Conservation (phyloP, 1,140 invertebrate genomes). For the Caenorhabditis elegans region DNA sequence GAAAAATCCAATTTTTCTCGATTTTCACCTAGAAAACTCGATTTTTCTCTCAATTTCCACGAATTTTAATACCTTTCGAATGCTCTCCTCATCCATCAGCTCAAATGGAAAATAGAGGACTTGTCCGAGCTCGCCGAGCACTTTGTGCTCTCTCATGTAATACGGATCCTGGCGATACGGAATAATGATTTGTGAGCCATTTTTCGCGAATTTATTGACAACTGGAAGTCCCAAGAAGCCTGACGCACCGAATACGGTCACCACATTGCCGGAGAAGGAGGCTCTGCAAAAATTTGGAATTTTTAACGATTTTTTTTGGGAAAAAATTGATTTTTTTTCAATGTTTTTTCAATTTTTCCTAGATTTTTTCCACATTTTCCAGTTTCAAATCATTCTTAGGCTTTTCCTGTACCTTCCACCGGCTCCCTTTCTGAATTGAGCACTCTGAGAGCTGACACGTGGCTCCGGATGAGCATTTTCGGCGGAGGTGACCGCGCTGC, state of each 20-base stretch:
- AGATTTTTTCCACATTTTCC: neutral
- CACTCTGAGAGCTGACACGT: conserved; percentile 36
- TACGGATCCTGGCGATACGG: conserved; percentile 82
- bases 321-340: neutral
- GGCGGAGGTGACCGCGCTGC: neutral
- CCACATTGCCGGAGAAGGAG: conserved; percentile 92
- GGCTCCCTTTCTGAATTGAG: conserved; percentile 53
- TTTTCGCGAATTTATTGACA: conserved; percentile 77
- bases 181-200: conserved; percentile 79
- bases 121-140: conserved; percentile 92
- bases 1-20: neutral
- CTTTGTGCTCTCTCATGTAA: conserved; percentile 76
- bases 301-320: neutral
- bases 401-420: conserved; percentile 30
- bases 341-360: neutral
- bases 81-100: conserved; percentile 78
- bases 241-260: conserved; percentile 89
- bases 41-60: neutral
- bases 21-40: neutral
- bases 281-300: conserved; percentile 73
- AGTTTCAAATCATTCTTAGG: neutral
- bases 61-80: conserved; percentile 10
- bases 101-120: conserved; percentile 79
- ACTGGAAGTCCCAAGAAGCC: conserved; percentile 85
- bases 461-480: conserved; percentile 47